These are phyloP conservation scores for Leptocoma aspasia DNA, from an alignment of 2,113 vertebrate genomes.

Conservation along the genomic window DNA sequence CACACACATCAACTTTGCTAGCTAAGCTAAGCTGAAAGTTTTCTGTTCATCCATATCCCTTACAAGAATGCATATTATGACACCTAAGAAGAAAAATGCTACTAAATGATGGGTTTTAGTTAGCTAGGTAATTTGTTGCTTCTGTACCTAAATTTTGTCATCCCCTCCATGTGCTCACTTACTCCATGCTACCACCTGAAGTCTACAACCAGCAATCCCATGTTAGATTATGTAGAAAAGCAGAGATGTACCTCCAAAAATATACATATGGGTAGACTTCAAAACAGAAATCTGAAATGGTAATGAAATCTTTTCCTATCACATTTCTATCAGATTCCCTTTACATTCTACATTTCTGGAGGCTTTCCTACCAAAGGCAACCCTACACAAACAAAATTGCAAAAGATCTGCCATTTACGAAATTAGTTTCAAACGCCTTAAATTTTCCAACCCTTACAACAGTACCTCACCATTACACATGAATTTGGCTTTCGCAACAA, in stretches of 20 bases:
- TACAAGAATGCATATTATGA: neutral
- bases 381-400: rapidly evolving
- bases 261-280: neutral
- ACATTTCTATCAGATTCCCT: neutral
- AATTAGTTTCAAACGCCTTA: neutral
- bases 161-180: neutral
- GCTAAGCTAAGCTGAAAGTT: neutral
- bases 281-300: neutral
- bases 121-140: neutral
- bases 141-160: neutral
- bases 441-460: neutral
- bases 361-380: neutral
- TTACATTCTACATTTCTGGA: neutral
- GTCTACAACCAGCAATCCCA: rapidly evolving
- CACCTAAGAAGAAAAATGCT: neutral
- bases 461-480: neutral
- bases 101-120: neutral
- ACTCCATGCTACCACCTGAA: neutral
- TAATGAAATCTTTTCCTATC: neutral
- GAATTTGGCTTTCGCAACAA: neutral
- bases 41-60: neutral
- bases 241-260: neutral
- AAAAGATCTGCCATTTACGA: neutral
- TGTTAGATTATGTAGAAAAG: neutral
- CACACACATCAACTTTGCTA: neutral